Evolutionary conservation across 37 sponge, comb jelly and placozoan species (phyloP).

Genomic region (Hexactinellida sp.): DNA sequence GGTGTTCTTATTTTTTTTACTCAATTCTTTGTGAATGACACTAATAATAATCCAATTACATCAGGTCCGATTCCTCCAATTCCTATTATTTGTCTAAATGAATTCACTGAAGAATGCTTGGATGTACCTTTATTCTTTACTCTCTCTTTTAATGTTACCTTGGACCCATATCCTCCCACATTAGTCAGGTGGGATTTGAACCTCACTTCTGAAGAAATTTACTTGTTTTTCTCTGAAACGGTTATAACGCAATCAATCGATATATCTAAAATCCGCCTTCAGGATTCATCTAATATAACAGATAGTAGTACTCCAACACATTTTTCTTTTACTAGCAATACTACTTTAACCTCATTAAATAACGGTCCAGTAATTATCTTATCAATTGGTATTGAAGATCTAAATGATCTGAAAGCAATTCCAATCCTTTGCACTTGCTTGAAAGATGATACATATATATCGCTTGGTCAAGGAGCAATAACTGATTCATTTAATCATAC

Average conservation of each 20-base stretch:
- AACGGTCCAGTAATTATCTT: constrained; percentile 26
- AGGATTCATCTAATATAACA: constrained; percentile 21
- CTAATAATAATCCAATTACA: constrained; percentile 1
- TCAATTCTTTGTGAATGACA: constrained; percentile 16
- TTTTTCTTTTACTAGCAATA: constrained; percentile 37
- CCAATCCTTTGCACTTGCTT: background rate
- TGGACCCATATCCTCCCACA: background rate
- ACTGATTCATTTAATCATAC: background rate
- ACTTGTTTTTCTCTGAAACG: constrained; percentile 61
- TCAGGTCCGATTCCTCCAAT: background rate
- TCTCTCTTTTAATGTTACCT: background rate
- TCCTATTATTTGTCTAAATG: background rate
- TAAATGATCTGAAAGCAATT: constrained; percentile 34
- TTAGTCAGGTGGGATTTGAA: constrained; percentile 36
- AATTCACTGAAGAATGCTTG: background rate
- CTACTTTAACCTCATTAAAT: constrained; percentile 37
- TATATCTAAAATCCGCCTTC: constrained; percentile 46
- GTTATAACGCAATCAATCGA: constrained; percentile 47
- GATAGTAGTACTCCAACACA: background rate
- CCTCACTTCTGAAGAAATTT: constrained; percentile 49
- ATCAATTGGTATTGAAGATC: constrained; percentile 29
- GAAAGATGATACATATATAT: background rate
- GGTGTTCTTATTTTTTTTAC: background rate
- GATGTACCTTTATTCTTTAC: background rate
- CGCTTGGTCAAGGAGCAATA: background rate